Conservation (phyloP, 2,797 vertebrate genomes). For the Chelidonichthys spinosus region DNA sequence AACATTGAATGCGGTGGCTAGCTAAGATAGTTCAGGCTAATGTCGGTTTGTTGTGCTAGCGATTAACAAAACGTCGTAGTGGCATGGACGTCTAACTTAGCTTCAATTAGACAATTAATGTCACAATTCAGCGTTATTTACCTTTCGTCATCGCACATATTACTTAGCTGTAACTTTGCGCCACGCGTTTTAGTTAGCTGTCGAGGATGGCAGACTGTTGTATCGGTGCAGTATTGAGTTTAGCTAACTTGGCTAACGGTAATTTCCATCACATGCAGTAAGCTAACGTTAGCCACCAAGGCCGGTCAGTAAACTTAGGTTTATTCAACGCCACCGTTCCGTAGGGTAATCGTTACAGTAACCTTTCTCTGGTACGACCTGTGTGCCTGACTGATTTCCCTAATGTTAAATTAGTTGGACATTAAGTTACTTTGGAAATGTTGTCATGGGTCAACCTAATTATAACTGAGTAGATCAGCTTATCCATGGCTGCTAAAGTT, state of each 20-base stretch:
- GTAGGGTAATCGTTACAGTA: slow-evolving; percentile 10
- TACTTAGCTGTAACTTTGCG: slow-evolving; percentile 12
- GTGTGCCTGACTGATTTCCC: neutral
- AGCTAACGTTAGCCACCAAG: slow-evolving; percentile 73
- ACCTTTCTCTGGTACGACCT: neutral
- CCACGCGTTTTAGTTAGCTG: slow-evolving; percentile 22
- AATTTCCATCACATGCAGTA: slow-evolving; percentile 55
- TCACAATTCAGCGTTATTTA: slow-evolving; percentile 3
- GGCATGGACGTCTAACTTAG: slow-evolving; percentile 19
- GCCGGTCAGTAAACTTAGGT: slow-evolving; percentile 61
- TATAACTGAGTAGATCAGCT: slow-evolving; percentile 27
- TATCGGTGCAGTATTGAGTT: slow-evolving; percentile 34
- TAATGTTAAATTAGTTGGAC: neutral
- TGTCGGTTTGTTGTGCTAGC: slow-evolving; percentile 69
- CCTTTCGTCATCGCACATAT: neutral
- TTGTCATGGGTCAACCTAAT: slow-evolving; percentile 23
- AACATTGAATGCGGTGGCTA: slow-evolving; percentile 74
- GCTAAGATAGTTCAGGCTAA: slow-evolving; percentile 54
- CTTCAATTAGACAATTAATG: neutral
- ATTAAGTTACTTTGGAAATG: slow-evolving; percentile 20
- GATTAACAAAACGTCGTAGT: slow-evolving; percentile 42
- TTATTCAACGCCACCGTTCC: slow-evolving; percentile 20
- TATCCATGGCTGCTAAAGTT: slow-evolving; percentile 35
- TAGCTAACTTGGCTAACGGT: slow-evolving; percentile 68
- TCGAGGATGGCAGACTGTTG: slow-evolving; percentile 12